Conservation (phyloP, 2,888 invertebrate genomes). For the Minunthozetes semirufus region DNA sequence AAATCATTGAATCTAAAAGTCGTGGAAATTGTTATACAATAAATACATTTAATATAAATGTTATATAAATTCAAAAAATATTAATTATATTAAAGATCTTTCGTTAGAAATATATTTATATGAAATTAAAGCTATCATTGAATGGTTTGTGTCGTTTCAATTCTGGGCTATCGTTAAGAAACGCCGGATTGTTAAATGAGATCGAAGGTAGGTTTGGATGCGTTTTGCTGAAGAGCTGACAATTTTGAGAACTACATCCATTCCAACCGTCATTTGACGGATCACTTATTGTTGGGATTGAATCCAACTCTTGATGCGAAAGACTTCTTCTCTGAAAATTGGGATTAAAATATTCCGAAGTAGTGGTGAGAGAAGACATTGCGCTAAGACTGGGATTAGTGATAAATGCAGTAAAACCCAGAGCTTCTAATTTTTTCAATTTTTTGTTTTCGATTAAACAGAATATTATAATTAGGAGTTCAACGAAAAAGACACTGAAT, state of each 20-base stretch:
- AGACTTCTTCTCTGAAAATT: neutral
- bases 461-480: neutral
- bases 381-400: neutral
- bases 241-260: neutral
- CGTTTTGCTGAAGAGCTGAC: neutral
- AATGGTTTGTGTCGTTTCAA: conserved; percentile 1
- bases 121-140: neutral
- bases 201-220: neutral
- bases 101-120: neutral
- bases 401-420: neutral
- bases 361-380: neutral
- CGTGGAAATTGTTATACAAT: too few species aligned
- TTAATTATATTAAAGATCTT: too few species aligned
- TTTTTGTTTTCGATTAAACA: conserved; percentile 11
- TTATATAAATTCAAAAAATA: too few species aligned
- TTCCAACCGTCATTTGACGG: neutral
- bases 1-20: too few species aligned
- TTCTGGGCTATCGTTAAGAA: conserved; percentile 18
- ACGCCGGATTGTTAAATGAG: conserved; percentile 20
- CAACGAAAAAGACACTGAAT: neutral
- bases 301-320: neutral
- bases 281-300: conserved; percentile 4
- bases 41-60: too few species aligned
- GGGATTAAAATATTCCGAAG: neutral
- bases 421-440: neutral